Evolutionary conservation across 2,797 vertebrate species (phyloP), one percentile per base, ranked within the genome.

Genomic region (Takifugu rubripes): DNA sequence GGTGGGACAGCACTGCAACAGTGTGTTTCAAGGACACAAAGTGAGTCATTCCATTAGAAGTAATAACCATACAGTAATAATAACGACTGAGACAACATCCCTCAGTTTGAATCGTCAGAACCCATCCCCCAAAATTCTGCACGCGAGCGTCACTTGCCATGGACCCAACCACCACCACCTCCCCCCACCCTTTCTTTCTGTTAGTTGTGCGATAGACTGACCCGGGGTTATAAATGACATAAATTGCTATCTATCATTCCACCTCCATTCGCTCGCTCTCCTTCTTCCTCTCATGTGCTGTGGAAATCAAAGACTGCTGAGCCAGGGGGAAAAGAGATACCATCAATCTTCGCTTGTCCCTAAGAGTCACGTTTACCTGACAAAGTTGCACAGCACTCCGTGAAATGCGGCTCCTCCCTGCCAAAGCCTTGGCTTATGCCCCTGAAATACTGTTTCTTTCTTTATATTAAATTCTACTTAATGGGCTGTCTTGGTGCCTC

Each of bases 251-350:
- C 84, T 79, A 87, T 86, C 86, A 84, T 77, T 67, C 79, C 59
- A 72, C 77, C 78, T 66, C 66, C 62, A 6, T 68, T 71, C 75
- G 61, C 69, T 64, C 68, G 21, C 21, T 61, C 53, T 47, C 72
- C 67, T 64, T 70, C 72, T 78, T 61, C 77, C 62, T 66, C 43
- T 49, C 72, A 47, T 66, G 71, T 68, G 77, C 77, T 64, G 80
- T 78, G 64, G 76, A 87, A 85, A 87, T 87, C 84, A 89, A 84
- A 86, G 87, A 89, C 74, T 89, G 89, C 89, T 90, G 88, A 90
- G 88, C 85, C 87, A 89, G 72, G 84, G 66, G 79, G 71, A 88
- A 86, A 84, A 79, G 77, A 81, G 78, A 84, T 75, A 58, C 83
- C 84, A 89, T 90, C 87, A 87, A 89, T 89, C 88, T 88, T 69